Evolutionary conservation across 2,888 invertebrate genomes (phyloP), one percentile per base, ranked within the genome.

Genomic region (Drosophila aldrichi): DNA sequence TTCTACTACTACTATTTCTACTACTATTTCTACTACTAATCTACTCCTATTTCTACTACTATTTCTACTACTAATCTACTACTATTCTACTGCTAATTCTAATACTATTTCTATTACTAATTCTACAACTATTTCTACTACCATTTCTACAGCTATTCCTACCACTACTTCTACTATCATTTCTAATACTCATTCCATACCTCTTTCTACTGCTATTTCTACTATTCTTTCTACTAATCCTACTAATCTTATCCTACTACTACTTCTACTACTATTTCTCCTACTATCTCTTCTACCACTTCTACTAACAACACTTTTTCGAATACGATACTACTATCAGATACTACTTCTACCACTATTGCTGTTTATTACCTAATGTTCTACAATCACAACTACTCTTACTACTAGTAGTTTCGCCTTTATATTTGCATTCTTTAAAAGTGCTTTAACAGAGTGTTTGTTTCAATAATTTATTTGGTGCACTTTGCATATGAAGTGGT

Each of bases 401-500:
- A 2, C 7, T 8, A 32, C 48, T 7, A 12, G 1, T 7, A 18
- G 4, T 18, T 18, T 12, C 32, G 3, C 18, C n/a, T 14, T 16
- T 22, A 20, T 36, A 20, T 36, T 20, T 22, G 6, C 20, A 36
- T 51, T 52, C 16, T 52, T 52, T 20, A 34, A 34, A 49, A 22
- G 18, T 6, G 3, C 40, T 36, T 22, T 54, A 29, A 18, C 40
- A 18, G 18, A 20, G 20, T 34, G 20, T 43, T 34, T 16, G 43
- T 10, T n/a, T n/a, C 22, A 18, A 12, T 20, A 29, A 29, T 14
- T 34, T 60, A 20, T 59, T 5, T 54, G 8, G n/a, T 38, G 32
- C 20, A 61, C 36, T 20, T 48, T 70, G 29, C 25, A 55, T 18
- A 34, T 32, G 40, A 22, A 20, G 52, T 69, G 18, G 34, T 8